Conservation (phyloP, 64 coral and sea anemone genomes). For the Hydrozoanthus tunicans region DNA sequence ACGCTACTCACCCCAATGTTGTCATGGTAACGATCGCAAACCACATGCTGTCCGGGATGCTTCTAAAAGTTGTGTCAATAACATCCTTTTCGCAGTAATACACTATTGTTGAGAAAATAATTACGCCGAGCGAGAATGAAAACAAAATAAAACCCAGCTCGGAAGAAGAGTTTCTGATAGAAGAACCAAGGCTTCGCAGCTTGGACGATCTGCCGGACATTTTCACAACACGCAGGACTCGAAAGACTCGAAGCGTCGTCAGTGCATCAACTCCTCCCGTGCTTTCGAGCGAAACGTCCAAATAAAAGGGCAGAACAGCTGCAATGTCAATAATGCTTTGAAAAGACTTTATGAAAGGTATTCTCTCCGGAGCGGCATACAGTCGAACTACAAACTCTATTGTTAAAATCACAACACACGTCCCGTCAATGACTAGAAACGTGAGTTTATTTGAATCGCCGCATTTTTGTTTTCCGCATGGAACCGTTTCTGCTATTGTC, state of each 20-base stretch:
- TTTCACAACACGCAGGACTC: conserved; percentile 92
- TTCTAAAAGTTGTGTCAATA: conserved; percentile 71
- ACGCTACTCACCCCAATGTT: conserved; percentile 84
- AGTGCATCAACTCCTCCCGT: conserved; percentile 66
- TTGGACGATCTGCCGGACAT: conserved; percentile 86
- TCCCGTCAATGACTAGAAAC: conserved; percentile 73
- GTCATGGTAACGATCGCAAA: conserved; percentile 96
- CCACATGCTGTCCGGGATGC: conserved; percentile 96
- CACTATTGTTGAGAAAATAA: conserved; percentile 93
- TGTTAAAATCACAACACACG: conserved; percentile 78
- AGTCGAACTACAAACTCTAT: conserved; percentile 86
- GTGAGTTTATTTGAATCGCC: conserved; percentile 62
- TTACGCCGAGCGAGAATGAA: conserved; percentile 85
- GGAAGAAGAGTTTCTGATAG: conserved; percentile 91
- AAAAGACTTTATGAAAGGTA: conserved; percentile 80
- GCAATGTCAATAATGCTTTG: conserved; percentile 81
- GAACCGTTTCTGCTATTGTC: conserved; percentile 85
- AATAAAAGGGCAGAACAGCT: conserved; percentile 87
- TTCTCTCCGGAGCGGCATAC: conserved; percentile 67
- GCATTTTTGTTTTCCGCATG: conserved; percentile 77
- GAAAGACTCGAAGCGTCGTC: conserved; percentile 73
- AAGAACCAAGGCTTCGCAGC: conserved; percentile 76
- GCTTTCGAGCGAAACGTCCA: conserved; percentile 54
- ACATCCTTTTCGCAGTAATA: conserved; percentile 91
- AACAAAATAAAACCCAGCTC: conserved; percentile 94